Evolutionary conservation across 2,888 invertebrate species (phyloP), one percentile per base, ranked within the genome.

Genomic region (Drosophila nigricruria): DNA sequence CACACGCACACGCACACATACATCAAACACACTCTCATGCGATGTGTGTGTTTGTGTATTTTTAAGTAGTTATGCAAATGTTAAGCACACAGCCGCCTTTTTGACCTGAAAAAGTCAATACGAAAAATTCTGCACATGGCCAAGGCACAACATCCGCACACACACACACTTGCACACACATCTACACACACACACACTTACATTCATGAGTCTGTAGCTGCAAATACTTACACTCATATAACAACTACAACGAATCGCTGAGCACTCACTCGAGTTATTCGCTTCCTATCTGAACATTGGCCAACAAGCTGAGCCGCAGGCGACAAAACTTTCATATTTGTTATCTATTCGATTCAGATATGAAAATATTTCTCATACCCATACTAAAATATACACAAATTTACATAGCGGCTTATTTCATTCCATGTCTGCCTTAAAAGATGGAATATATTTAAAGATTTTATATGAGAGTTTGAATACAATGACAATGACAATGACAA

Each of bases 61-160:
- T 63, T 80, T 76, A 76, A 88, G 83, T 81, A 76, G 79, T 81
- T 81, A 86, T 88, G 84, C 81, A 84, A 88, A 88, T 84, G 73
- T 73, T 70, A 70, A 86, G 78, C 80, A 68, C 64, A 83, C 86
- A 79, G 82, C 65, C 67, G 72, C 86, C 73, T 75, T 83, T 83
- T 83, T 81, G 81, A 79, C 87, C 87, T 81, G 70, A 75, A 88
- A 66, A 84, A 86, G 79, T 81, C 87, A 86, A 88, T 88, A 78
- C 57, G 67, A 71, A 64, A 75, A 79, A 65, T 12, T 9, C 43
- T 67, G 74, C 77, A 77, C 67, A 74, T 54, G 82, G 73, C 66
- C 73, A 32, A 27, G 36, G 57, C 45, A 42, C 34, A 65, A 63
- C 43, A 54, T 49, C 5, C 47, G 14, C 56, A 32, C 45, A 49